A percentile compares a stretch with the other conserved stretches of the same genome.
These are phyloP conservation scores for Chloroceryle aenea DNA, from an alignment of 2,113 vertebrate species.

Conservation along the genomic window DNA sequence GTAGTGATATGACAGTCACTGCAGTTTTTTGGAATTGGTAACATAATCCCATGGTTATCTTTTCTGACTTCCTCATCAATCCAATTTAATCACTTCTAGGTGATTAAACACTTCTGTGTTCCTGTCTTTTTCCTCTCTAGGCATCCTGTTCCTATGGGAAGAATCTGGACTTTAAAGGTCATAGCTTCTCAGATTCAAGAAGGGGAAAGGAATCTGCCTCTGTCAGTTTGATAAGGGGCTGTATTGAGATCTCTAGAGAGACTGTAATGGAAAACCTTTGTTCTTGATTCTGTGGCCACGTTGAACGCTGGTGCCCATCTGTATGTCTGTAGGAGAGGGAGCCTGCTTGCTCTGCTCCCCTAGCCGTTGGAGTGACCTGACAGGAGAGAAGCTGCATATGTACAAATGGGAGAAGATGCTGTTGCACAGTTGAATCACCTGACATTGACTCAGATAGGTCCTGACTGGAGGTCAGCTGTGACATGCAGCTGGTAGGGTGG, in stretches of 20 bases:
- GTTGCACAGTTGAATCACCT: background rate
- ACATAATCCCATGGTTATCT: background rate
- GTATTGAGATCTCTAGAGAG: background rate
- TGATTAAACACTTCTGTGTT: conserved; percentile 42
- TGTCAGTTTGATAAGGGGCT: background rate
- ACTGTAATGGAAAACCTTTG: background rate
- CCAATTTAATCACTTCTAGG: conserved; percentile 20
- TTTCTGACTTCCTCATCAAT: conserved; percentile 32
- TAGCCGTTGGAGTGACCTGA: background rate
- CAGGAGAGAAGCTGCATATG: background rate
- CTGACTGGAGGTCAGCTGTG: conserved; percentile 67
- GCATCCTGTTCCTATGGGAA: conserved; percentile 10
- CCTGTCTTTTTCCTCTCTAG: conserved; percentile 14
- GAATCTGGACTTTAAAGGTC: conserved; percentile 44
- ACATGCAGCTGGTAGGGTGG: conserved; percentile 61
- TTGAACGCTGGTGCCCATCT: background rate
- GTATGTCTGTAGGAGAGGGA: background rate
- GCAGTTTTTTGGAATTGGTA: conserved; percentile 29
- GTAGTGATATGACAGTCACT: background rate
- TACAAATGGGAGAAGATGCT: conserved; percentile 11
- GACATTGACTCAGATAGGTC: conserved; percentile 38
- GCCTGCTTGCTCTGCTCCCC: background rate
- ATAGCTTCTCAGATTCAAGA: conserved; percentile 19
- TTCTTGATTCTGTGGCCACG: background rate
- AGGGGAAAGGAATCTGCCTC: background rate